Conservation (phyloP, 2,888 invertebrate species). For the Epistrophella euchroma region DNA sequence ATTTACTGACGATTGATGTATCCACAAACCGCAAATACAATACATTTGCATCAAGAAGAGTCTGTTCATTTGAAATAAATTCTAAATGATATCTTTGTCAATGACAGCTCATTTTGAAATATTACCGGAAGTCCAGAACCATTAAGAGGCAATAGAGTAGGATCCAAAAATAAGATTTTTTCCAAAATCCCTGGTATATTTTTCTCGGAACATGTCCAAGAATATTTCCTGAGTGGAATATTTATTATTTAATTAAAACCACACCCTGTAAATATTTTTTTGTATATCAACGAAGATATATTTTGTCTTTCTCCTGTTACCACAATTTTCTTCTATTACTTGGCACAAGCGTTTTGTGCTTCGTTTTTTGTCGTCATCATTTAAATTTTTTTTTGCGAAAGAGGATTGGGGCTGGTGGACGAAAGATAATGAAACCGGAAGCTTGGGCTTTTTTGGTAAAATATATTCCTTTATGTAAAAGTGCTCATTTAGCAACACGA, state of each 20-base stretch:
- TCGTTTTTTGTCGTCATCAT: constrained; percentile 25
- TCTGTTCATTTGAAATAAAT: too few relatives aligned
- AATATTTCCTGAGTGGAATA: neutral
- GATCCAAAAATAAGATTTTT: neutral
- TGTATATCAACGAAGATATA: constrained; percentile 18
- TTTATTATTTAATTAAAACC: neutral
- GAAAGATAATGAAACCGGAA: constrained; percentile 28
- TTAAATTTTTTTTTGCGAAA: neutral
- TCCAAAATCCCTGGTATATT: neutral
- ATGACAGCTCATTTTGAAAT: neutral
- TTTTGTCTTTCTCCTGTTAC: constrained; percentile 60
- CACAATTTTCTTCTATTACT: constrained; percentile 62
- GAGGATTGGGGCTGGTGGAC: neutral
- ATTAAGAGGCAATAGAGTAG: neutral
- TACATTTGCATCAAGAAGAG: too few relatives aligned
- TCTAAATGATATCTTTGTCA: neutral
- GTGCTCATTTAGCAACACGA: constrained; percentile 14
- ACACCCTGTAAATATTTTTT: neutral
- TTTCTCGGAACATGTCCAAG: neutral
- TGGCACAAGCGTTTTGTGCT: constrained; percentile 55
- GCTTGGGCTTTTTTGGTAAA: constrained; percentile 18
- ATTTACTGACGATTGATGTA: too few relatives aligned
- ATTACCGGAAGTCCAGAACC: neutral
- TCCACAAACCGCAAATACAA: too few relatives aligned
- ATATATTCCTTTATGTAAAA: constrained; percentile 1